Percentiles rank a stretch among this genome's conserved stretches.
These are phyloP conservation scores for Ahaetulla prasina DNA, from an alignment of 2,113 vertebrate species.

Conservation along the genomic window DNA sequence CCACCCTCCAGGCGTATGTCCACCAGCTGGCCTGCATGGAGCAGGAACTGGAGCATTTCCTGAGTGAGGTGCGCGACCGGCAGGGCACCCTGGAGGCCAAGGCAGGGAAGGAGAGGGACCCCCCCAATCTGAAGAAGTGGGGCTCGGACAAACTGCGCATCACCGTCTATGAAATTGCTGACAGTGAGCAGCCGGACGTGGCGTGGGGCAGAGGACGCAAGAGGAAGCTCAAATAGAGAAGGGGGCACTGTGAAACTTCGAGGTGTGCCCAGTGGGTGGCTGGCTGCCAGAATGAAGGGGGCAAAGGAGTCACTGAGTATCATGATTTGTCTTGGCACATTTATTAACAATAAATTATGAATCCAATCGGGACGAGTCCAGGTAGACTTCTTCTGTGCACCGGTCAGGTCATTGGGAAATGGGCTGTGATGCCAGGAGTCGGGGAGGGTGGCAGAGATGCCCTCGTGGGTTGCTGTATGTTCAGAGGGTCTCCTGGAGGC, in stretches of 20 bases:
- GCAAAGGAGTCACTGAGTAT: not conserved
- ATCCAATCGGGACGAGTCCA: not conserved
- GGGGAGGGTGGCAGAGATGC: not conserved
- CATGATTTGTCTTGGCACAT: not conserved
- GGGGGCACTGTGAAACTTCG: accelerated
- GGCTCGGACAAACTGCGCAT: not conserved
- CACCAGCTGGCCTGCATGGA: conserved; percentile 15
- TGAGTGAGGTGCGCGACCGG: not conserved
- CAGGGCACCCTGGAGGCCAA: not conserved
- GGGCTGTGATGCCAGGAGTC: not conserved
- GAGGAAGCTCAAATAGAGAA: too few relatives aligned
- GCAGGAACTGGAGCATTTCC: not conserved
- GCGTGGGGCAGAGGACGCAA: not conserved
- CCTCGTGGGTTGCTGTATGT: not conserved
- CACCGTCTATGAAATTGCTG: not conserved
- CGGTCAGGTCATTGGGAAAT: not conserved
- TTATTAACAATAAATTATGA: not conserved
- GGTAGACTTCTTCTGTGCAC: not conserved
- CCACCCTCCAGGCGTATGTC: not conserved
- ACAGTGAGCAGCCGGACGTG: not conserved
- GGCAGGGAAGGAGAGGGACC: not conserved
- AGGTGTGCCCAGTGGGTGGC: not conserved
- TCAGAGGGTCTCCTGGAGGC: too few relatives aligned
- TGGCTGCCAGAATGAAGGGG: not conserved
- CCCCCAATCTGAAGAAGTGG: too few relatives aligned